Evolutionary conservation across 1,140 invertebrate species (phyloP).

Genomic region (Harpegnathos saltator): DNA sequence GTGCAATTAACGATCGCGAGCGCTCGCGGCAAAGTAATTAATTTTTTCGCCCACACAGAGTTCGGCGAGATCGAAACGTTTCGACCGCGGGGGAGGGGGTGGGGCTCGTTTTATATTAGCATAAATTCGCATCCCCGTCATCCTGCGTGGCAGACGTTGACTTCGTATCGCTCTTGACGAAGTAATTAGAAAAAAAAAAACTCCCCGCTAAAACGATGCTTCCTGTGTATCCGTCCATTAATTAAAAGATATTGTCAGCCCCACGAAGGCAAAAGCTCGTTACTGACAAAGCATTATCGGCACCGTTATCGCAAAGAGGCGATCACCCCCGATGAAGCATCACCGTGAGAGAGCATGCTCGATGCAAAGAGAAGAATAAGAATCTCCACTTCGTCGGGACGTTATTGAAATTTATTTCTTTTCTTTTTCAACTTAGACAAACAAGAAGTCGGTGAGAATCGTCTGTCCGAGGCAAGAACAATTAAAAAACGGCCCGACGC

Average conservation of each 20-base stretch:
- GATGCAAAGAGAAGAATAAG: background rate
- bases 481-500: background rate
- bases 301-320: background rate
- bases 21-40: constrained; percentile 1
- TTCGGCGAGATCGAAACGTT: background rate
- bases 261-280: background rate
- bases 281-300: background rate
- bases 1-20: constrained; percentile 12
- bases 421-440: background rate
- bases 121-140: background rate
- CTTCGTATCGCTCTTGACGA: background rate
- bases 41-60: background rate
- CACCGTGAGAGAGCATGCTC: background rate
- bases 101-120: constrained; percentile 27
- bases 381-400: background rate
- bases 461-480: background rate
- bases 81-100: too few species aligned
- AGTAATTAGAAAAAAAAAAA: background rate
- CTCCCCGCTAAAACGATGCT: too few species aligned
- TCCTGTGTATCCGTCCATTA: background rate
- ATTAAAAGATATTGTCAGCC: background rate
- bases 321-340: background rate
- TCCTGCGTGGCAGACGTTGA: background rate
- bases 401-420: background rate
- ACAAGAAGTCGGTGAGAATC: background rate